phyloP scores from a whole-genome alignment of 1,140 invertebrate genomes.

The Scaptomyza pallida region DNA sequence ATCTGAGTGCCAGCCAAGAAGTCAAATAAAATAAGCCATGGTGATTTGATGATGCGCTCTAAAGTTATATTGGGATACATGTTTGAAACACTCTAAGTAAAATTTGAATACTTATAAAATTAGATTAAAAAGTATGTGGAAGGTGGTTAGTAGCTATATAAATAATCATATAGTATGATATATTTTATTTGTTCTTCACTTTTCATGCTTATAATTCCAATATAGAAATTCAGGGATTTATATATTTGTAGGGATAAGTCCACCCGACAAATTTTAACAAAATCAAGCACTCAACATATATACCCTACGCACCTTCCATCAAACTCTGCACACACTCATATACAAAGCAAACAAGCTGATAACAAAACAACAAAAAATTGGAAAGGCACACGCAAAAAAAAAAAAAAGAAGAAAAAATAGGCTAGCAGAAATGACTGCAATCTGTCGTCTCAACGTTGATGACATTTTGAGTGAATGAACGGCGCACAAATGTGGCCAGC shows the following conservation, averaged over 20 bases:
- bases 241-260: too few relatives aligned
- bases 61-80: not conserved
- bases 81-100: too few relatives aligned
- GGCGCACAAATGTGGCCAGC: slow-evolving; percentile 61
- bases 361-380: slow-evolving; percentile 42
- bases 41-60: slow-evolving; percentile 6
- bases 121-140: too few relatives aligned
- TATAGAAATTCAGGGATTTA: too few relatives aligned
- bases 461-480: slow-evolving; percentile 82
- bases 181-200: too few relatives aligned
- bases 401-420: slow-evolving; percentile 56
- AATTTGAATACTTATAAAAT: too few relatives aligned
- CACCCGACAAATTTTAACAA: too few relatives aligned
- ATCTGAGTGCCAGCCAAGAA: slow-evolving; percentile 11
- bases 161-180: too few relatives aligned
- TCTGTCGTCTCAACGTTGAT: slow-evolving; percentile 80
- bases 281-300: slow-evolving; percentile 3
- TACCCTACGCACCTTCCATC: slow-evolving; percentile 41
- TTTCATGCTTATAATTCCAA: too few relatives aligned
- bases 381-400: too few relatives aligned
- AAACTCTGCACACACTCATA: slow-evolving; percentile 33
- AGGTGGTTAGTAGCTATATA: too few relatives aligned
- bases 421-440: slow-evolving; percentile 76
- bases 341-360: slow-evolving; percentile 59
- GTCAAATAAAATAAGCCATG: not conserved